Base-by-base conservation (phyloP, 2,797 vertebrate genomes). In the Balearica regulorum region DNA sequence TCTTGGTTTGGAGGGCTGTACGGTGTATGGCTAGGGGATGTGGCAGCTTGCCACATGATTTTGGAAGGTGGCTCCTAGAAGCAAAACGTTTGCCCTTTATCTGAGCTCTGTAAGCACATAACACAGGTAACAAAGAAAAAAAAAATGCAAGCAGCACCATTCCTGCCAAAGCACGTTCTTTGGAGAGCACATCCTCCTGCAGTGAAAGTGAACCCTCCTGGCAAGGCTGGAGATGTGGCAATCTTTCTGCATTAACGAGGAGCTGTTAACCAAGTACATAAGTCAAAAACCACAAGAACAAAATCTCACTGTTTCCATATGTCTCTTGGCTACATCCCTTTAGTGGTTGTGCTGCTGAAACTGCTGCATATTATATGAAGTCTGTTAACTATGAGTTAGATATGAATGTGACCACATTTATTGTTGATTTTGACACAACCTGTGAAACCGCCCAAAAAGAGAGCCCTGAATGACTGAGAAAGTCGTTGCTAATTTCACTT, bases 241-340 rank as follows among this genome's bases (percentile, higher is more conserved):
- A 68, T 68, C 64, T 51, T 84, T 87, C 78, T 83, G 37, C 71
- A 78, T 83, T 89, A 93, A 91, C 1, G 1, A 89, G 68, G 54
- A 24, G 21, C 54, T 79, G 73, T 87, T 94, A 94, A 87, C 89
- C 91, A 95, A 96, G 90, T 77, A 82, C 71, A 87, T 64, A 94
- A 61, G 6, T 31, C 66, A 46, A 64, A 94, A 95, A 58, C 89
- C 70, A 70, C 87, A 78, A 78, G 81, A 94, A 87, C 28, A 84
- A 89, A 89, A 90, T 90, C 48, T 90, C 53, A 71, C 64, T 83
- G 25, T 89, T 96, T 92, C 89, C 89, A 48, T 94, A 81, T 78
- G 86, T 68, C 31, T 78, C 58, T 91, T 94, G 88, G 71, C 93
- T 94, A 62, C 28, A n/a, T 49, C 54, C 9, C 18, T 46, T 85